phyloP scores from a whole-genome alignment of 2,888 invertebrate genomes.

The Rhyacophila evoluta region DNA sequence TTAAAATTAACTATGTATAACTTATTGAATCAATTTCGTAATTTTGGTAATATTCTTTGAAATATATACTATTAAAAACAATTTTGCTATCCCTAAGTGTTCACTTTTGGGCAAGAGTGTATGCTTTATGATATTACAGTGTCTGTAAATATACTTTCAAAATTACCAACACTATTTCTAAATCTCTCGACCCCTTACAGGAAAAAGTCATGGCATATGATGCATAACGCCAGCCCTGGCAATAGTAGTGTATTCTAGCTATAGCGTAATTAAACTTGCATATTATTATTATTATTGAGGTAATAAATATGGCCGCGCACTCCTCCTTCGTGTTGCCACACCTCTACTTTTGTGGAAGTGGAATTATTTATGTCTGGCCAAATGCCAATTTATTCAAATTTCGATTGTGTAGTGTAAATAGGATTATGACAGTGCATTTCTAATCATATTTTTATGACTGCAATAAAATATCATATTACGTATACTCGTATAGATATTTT shows the following conservation, averaged over 20 bases:
- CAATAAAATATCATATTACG: neutral
- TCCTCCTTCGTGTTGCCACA: neutral
- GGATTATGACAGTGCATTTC: constrained; percentile 25
- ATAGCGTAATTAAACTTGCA: constrained; percentile 5
- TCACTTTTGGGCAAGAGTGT: too few relatives aligned
- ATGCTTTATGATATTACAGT: too few relatives aligned
- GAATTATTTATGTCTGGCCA: constrained; percentile 41
- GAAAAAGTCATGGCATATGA: neutral
- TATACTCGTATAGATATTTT: too few relatives aligned
- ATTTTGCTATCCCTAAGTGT: too few relatives aligned
- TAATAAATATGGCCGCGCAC: constrained; percentile 28
- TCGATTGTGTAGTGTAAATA: constrained; percentile 37
- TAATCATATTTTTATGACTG: neutral
- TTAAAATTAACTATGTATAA: too few relatives aligned
- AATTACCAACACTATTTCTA: too few relatives aligned
- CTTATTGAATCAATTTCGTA: too few relatives aligned
- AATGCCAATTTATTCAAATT: constrained; percentile 48
- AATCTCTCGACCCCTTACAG: too few relatives aligned
- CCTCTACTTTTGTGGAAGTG: constrained; percentile 38
- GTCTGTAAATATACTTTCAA: too few relatives aligned
- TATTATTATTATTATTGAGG: constrained; percentile 24
- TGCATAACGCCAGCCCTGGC: neutral
- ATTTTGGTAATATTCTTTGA: too few relatives aligned
- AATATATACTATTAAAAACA: too few relatives aligned
- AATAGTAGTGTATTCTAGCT: neutral